Percentiles rank a stretch among this genome's conserved stretches.
Evolutionary conservation across 53 echinoderm and acorn worm species (phyloP).

Genomic region (Echinometra lucunter): DNA sequence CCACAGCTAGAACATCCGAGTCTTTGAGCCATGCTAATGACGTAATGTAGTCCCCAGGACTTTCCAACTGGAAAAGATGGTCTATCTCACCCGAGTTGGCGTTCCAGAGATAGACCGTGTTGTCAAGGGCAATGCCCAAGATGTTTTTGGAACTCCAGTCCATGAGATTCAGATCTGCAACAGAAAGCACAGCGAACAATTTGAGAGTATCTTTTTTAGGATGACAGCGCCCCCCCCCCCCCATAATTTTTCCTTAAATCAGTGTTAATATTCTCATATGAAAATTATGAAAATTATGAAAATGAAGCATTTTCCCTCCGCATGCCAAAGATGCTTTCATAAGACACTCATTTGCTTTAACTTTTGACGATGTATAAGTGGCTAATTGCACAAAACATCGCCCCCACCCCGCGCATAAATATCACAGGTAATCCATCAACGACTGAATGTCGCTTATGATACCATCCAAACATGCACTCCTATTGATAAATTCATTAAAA

Average conservation of each 20-base stretch:
- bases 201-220: background rate
- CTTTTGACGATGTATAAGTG: too few species aligned
- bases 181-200: background rate
- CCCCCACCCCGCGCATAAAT: background rate
- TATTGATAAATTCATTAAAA: too few species aligned
- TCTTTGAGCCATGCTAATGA: slow-evolving; percentile 86
- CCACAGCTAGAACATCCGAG: slow-evolving; percentile 81
- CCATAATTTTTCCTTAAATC: too few species aligned
- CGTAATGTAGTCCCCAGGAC: slow-evolving; percentile 78
- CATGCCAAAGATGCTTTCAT: too few species aligned
- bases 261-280: too few species aligned
- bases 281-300: too few species aligned
- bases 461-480: too few species aligned
- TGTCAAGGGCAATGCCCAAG: slow-evolving; percentile 77
- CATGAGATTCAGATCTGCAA: slow-evolving; percentile 85
- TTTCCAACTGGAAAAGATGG: slow-evolving; percentile 78
- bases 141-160: slow-evolving; percentile 91
- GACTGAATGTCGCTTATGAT: too few species aligned
- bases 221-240: background rate
- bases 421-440: too few species aligned
- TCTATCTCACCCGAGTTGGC: slow-evolving; percentile 82
- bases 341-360: too few species aligned
- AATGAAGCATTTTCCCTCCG: too few species aligned
- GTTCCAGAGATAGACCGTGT: slow-evolving; percentile 89
- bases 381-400: too few species aligned